Percentiles rank a stretch among this genome's conserved stretches.
Conservation (phyloP, 2,797 vertebrate species). For the Dryobates pubescens region DNA sequence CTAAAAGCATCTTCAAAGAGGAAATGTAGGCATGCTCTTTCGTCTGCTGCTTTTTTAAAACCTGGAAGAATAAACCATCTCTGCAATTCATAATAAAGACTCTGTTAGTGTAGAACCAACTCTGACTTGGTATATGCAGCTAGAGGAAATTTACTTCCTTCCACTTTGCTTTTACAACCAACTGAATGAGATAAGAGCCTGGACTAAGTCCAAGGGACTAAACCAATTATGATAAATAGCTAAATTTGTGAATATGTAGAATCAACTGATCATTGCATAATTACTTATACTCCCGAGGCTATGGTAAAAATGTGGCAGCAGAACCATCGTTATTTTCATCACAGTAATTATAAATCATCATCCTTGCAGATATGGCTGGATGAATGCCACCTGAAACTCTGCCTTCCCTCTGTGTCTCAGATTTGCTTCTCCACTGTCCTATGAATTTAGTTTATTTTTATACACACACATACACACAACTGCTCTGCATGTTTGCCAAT, state of each 20-base stretch:
- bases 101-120: neutral
- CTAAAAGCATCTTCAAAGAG: neutral
- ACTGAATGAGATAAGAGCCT: slow-evolving; percentile 36
- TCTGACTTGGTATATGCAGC: neutral
- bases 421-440: neutral
- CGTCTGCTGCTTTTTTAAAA: neutral
- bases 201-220: slow-evolving; percentile 60
- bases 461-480: neutral
- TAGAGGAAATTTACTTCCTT: slow-evolving; percentile 29
- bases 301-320: slow-evolving; percentile 25
- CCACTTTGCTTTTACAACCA: slow-evolving; percentile 24
- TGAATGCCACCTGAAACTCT: slow-evolving; percentile 52
- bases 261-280: slow-evolving; percentile 64
- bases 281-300: slow-evolving; percentile 54
- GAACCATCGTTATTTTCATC: slow-evolving; percentile 60
- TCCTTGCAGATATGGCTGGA: slow-evolving; percentile 36
- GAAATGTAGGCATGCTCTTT: neutral
- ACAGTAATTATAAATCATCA: slow-evolving; percentile 67
- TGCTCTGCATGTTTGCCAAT: neutral
- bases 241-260: slow-evolving; percentile 61
- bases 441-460: slow-evolving; percentile 34
- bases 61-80: neutral
- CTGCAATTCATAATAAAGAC: neutral
- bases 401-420: neutral
- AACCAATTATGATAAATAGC: slow-evolving; percentile 71